These are phyloP conservation scores for Cliona cf. orientalis DNA, from an alignment of 37 sponge, comb jelly and placozoan species.

Conservation along the genomic window DNA sequence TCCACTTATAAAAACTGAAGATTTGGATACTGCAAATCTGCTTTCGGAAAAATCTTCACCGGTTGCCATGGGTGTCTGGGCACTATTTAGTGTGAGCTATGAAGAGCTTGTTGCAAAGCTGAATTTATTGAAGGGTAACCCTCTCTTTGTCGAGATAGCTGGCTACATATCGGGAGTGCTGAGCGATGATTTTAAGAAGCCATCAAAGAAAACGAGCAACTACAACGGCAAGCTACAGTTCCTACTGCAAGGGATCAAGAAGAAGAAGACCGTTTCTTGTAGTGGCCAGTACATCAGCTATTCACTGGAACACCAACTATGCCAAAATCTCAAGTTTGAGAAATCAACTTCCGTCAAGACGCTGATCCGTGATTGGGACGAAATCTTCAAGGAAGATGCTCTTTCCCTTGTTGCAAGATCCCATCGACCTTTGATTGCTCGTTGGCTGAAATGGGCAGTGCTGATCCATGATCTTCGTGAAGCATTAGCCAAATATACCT, in stretches of 20 bases:
- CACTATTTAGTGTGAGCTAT: constrained; percentile 48
- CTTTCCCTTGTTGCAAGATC: constrained; percentile 46
- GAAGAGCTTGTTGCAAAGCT: constrained; percentile 46
- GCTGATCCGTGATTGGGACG: constrained; percentile 46
- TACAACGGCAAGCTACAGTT: constrained; percentile 73
- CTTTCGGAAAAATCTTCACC: constrained; percentile 34
- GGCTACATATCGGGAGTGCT: constrained; percentile 54
- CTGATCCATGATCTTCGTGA: constrained; percentile 59
- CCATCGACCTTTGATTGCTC: constrained; percentile 60
- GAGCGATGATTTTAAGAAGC: not conserved
- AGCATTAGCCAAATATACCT: constrained; percentile 64
- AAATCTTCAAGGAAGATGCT: constrained; percentile 47
- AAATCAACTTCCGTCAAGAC: constrained; percentile 12
- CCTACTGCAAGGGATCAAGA: constrained; percentile 43
- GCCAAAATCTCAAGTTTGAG: constrained; percentile 20
- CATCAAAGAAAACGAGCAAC: not conserved
- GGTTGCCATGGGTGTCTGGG: constrained; percentile 65
- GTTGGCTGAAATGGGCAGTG: constrained; percentile 77
- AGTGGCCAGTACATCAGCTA: constrained; percentile 71
- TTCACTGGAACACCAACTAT: constrained; percentile 72
- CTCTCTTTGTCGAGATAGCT: constrained; percentile 32
- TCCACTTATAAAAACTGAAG: constrained; percentile 53
- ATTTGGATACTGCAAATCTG: constrained; percentile 41
- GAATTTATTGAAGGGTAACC: not conserved
- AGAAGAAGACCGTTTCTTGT: constrained; percentile 42